Evolutionary conservation across 92 coral and sea anemone species (phyloP), one percentile per base, ranked within the genome.

Genomic region (Palythoa heliodiscus): DNA sequence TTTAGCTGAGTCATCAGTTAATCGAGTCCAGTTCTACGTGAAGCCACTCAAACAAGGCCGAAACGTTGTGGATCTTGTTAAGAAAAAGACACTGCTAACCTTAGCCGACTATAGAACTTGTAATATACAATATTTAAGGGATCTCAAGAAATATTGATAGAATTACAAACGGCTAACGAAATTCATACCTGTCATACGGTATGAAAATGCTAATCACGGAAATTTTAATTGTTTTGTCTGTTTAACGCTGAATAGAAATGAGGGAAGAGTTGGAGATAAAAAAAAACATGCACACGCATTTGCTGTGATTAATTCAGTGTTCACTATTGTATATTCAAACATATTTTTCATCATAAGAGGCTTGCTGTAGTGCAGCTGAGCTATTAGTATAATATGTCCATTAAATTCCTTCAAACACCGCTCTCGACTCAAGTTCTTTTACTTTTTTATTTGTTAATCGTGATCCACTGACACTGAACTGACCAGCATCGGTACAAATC

Each of bases 1-100:
- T 5, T 12, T 38, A 53, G 83, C 83, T n/a, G 83, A 78, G 57
- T 78, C 71, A 61, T 78, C 54, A 61, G 15, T n/a, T 57, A 20
- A 52, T 52, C 16, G 35, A 75, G n/a, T 9, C 61, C 15, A 25
- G 13, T 52, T 52, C 38, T 13, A 6, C 39, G 37, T 35, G n/a
- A 40, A 43, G 71, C 52, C 11, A 11, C 11, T 24, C 8, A 19
- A 75, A 52, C 73, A 70, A 70, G 47, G 38, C 29, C 20, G 25
- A 6, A 63, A 58, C 64, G 20, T n/a, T 15, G 17, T 4, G n/a
- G 7, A 15, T 58, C 5, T 16, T 16, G n/a, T 63, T 20, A n/a
- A 19, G 22, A 2, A 63, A 2, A 1, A 19, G 7, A 63, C 35
- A 63, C 29, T n/a, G 64, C 5, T 5, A 58, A 58, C 5, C 6